Conservation (phyloP, 2,888 invertebrate genomes). For the Therioaphis trifolii region DNA sequence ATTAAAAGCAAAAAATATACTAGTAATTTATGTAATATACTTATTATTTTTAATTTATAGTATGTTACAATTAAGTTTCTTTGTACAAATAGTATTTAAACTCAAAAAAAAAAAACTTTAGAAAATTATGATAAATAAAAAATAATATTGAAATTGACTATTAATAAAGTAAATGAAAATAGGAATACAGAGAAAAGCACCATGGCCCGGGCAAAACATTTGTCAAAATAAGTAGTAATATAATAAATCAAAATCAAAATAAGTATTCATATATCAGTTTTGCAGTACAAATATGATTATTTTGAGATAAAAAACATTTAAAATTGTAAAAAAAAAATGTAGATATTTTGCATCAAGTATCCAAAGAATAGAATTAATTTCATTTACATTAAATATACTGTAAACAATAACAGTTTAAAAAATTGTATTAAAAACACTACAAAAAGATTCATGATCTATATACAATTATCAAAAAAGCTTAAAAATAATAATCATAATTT, state of each 20-base stretch:
- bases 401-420: not conserved
- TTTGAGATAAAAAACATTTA: not conserved
- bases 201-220: not conserved
- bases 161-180: slow-evolving; percentile 27
- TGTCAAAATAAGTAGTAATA: slow-evolving; percentile 22
- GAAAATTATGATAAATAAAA: slow-evolving; percentile 14
- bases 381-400: too few species aligned
- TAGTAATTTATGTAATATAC: too few species aligned
- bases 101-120: slow-evolving; percentile 2
- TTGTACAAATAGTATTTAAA: not conserved
- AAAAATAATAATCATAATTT: not conserved
- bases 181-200: slow-evolving; percentile 50
- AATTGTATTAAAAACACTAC: too few species aligned
- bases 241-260: not conserved
- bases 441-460: not conserved
- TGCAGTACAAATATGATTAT: not conserved
- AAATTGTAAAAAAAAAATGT: not conserved
- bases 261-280: not conserved
- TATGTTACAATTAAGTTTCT: not conserved
- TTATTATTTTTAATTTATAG: slow-evolving; percentile 16
- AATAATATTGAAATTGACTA: slow-evolving; percentile 41
- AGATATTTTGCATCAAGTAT: not conserved
- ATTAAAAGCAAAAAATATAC: not conserved
- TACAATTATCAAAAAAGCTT: slow-evolving; percentile 1
- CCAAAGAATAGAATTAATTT: not conserved